Conservation (phyloP, 35 echinoderm and acorn worm species). For the Eucidaris tribuloides region DNA sequence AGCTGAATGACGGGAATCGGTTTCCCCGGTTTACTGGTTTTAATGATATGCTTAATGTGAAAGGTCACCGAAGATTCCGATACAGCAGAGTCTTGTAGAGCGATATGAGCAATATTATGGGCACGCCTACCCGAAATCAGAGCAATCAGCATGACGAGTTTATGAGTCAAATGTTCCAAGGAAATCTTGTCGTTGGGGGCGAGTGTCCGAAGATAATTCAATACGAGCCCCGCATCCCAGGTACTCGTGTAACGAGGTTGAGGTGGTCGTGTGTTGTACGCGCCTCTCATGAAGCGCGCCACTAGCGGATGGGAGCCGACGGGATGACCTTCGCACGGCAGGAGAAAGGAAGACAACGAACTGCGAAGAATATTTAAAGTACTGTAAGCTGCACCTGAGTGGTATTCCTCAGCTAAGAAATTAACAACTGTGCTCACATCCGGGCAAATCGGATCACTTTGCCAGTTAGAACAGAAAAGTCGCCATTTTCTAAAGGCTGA, state of each 20-base stretch:
- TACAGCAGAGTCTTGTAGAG: neutral
- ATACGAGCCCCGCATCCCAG: neutral
- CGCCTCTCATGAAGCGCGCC: slow-evolving; percentile 28
- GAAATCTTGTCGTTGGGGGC: neutral
- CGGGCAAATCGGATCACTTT: no score
- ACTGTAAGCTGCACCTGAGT: no score
- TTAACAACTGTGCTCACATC: no score
- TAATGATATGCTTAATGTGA: neutral
- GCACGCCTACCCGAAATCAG: neutral
- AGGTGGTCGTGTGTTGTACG: slow-evolving; percentile 20
- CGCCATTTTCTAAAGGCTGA: no score
- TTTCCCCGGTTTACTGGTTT: neutral
- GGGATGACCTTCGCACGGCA: no score
- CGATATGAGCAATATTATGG: neutral
- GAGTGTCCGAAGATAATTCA: slow-evolving; percentile 8
- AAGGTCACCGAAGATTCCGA: neutral
- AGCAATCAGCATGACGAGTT: neutral
- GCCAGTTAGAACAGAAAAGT: no score
- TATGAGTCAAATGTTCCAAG: neutral
- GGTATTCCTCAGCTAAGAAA: no score
- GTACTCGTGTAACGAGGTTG: neutral
- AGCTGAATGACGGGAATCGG: neutral
- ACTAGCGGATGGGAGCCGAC: no score
- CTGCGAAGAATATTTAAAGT: no score
- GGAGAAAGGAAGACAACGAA: no score